phyloP scores from a whole-genome alignment of 2,888 invertebrate species.

The Deroplatys truncata region DNA sequence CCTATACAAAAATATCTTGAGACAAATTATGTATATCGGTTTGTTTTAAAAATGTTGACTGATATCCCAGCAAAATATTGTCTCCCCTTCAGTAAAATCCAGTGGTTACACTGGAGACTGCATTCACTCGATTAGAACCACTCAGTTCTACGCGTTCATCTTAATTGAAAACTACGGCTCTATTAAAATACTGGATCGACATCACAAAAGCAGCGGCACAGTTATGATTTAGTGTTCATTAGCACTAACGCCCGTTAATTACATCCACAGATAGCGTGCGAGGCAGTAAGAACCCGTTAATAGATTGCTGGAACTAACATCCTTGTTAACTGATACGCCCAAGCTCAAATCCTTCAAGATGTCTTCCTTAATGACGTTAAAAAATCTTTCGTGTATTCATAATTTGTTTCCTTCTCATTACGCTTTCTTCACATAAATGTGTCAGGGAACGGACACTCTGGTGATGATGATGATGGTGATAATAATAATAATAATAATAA shows the following conservation, averaged over 20 bases:
- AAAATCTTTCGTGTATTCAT: neutral
- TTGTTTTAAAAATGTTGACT: too few relatives aligned
- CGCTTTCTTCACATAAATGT: neutral
- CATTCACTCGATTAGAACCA: neutral
- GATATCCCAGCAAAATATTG: too few relatives aligned
- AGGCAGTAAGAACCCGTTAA: neutral
- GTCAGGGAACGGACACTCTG: neutral
- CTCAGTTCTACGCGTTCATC: too few relatives aligned
- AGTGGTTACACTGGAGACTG: neutral
- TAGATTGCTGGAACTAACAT: neutral
- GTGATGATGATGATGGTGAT: neutral
- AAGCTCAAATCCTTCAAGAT: neutral
- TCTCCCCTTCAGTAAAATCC: too few relatives aligned
- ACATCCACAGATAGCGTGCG: neutral
- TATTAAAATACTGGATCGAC: neutral
- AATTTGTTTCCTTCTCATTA: neutral
- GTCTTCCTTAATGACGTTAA: neutral
- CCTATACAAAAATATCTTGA: too few relatives aligned
- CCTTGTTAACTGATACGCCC: neutral
- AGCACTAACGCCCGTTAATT: neutral
- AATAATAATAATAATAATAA: constrained; percentile 1
- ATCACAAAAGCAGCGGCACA: neutral
- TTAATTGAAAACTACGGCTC: neutral
- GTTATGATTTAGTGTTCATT: constrained; percentile 3
- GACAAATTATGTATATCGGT: too few relatives aligned